A percentile compares a stretch with the other conserved stretches of the same genome.
These are phyloP conservation scores for Ammodytes marinus DNA, from an alignment of 2,113 vertebrate genomes.

Conservation along the genomic window DNA sequence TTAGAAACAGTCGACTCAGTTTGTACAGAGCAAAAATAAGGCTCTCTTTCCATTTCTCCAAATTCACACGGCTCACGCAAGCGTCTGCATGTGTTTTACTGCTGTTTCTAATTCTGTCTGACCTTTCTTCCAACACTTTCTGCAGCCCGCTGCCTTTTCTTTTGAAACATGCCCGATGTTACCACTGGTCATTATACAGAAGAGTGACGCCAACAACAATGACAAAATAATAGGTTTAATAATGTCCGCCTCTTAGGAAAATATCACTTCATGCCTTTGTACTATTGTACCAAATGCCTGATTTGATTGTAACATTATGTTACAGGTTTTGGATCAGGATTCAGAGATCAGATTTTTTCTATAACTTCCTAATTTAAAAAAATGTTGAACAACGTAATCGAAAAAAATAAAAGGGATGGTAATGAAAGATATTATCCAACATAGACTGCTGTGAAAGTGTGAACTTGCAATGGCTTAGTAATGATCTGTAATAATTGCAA, in stretches of 20 bases:
- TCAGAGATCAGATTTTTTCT: constrained; percentile 2
- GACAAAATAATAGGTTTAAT: constrained; percentile 26
- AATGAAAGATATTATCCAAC: constrained; percentile 6
- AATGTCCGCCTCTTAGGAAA: constrained; percentile 22
- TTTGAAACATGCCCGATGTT: neutral
- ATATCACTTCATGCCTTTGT: constrained; percentile 4
- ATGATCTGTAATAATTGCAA: constrained; percentile 35
- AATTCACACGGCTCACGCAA: neutral
- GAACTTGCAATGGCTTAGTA: constrained; percentile 19
- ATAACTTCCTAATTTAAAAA: neutral
- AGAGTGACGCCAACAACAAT: neutral
- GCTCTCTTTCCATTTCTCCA: neutral
- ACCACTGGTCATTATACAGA: neutral
- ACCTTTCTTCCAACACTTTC: constrained; percentile 1
- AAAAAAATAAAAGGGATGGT: neutral
- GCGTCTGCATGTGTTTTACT: neutral
- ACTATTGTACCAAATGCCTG: constrained; percentile 2
- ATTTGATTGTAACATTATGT: constrained; percentile 3
- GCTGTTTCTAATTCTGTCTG: neutral
- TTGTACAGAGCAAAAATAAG: neutral
- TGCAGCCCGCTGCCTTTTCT: neutral
- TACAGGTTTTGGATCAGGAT: neutral
- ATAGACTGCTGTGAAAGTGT: constrained; percentile 5
- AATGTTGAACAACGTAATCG: constrained; percentile 11
- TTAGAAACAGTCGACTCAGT: neutral